Base-by-base conservation (phyloP, 1,140 invertebrate genomes). In the Drosophila oshimai region DNA sequence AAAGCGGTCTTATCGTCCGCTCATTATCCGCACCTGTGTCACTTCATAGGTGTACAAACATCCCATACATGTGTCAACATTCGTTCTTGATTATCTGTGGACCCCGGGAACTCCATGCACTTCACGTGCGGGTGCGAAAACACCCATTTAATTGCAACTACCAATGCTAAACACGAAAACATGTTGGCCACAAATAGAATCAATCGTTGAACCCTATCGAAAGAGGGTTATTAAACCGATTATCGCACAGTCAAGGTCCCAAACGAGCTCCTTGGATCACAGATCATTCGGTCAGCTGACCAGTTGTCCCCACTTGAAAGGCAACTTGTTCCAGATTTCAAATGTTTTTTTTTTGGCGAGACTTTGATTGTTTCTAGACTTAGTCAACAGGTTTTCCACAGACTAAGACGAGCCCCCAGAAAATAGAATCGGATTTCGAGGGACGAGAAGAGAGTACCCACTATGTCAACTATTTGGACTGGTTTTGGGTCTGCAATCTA, bases 21-120 rank as follows among this genome's bases (percentile, higher is more conserved):
- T 44, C 69, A 73, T 73, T 73, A 73, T 73, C 70, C 64, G 39
- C 47, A 72, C 69, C 67, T 72, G 65, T 70, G 69, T 50, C 39
- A 53, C 31, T 39, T n/a, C n/a, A n/a, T n/a, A n/a, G n/a, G n/a
- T n/a, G n/a, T n/a, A n/a, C n/a, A n/a, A n/a, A 65, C 61, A 65
- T 61, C 45, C 45, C 45, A 61, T 72, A 72, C 68, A 72, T 24
- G 68, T 72, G 68, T 72, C 68, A 72, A 72, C 68, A 71, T 45
- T 33, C 28, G 31, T 33, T 28, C 20, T 22, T 42, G 39, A 45
- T 46, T 51, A 37, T 72, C 45, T 44, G 12, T 33, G 13, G 24
- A 36, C 13, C 20, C 45, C 58, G 1, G 17, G 6, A 18, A 31
- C 18, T 10, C 31, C 39, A 51, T 60, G 34, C 33, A 64, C 42